A percentile compares a stretch with the other conserved stretches of the same genome.
Evolutionary conservation across 2,888 invertebrate species (phyloP).

Genomic region (Cheilosia pagana): DNA sequence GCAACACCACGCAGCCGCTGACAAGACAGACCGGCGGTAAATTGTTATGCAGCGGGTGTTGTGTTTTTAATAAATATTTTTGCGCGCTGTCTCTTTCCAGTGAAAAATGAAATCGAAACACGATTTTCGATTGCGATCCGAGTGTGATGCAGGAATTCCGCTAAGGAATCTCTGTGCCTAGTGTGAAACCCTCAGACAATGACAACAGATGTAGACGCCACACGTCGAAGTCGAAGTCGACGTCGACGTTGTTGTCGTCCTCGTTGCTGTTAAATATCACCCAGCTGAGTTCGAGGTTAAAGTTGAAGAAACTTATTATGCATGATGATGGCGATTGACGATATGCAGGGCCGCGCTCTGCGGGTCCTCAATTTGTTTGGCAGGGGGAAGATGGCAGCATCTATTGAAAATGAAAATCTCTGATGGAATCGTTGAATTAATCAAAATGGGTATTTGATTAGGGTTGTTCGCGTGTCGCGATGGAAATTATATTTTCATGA

Average conservation of each 20-base stretch:
- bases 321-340: constrained; percentile 50
- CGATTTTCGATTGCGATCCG: constrained; percentile 71
- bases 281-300: constrained; percentile 55
- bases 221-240: constrained; percentile 63
- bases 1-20: constrained; percentile 12
- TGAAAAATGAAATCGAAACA: constrained; percentile 73
- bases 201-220: constrained; percentile 69
- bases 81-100: constrained; percentile 59
- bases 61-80: constrained; percentile 73
- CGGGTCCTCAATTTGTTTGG: constrained; percentile 58
- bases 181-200: constrained; percentile 58
- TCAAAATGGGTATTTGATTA: constrained; percentile 63
- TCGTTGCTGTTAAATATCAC: constrained; percentile 53
- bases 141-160: constrained; percentile 38
- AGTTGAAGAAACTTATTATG: constrained; percentile 73
- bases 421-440: constrained; percentile 62
- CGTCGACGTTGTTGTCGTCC: constrained; percentile 16
- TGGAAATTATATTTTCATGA: constrained; percentile 3
- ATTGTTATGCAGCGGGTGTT: constrained; percentile 73
- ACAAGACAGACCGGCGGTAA: constrained; percentile 37
- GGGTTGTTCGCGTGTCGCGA: constrained; percentile 40
- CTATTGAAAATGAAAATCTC: constrained; percentile 12
- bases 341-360: constrained; percentile 47
- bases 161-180: constrained; percentile 36
- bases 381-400: neutral